Evolutionary conservation across 2,113 vertebrate genomes (phyloP).

Genomic region (Dermatemys mawii): DNA sequence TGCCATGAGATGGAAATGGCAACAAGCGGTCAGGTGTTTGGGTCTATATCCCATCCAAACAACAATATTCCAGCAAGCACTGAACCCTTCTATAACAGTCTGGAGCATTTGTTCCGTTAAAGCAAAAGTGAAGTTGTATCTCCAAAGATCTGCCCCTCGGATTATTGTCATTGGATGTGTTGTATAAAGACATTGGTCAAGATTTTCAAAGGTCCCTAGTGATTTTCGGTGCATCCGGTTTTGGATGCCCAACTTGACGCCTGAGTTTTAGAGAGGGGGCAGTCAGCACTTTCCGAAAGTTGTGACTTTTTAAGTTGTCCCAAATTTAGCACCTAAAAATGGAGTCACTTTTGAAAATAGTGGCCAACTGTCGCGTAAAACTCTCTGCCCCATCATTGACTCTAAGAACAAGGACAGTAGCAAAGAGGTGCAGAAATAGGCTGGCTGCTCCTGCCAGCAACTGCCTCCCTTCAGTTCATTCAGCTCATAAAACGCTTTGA

Average conservation of each 20-base stretch:
- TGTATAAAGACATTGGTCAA: neutral
- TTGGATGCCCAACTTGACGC: accelerated
- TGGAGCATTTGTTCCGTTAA: neutral
- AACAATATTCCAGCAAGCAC: neutral
- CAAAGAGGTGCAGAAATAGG: neutral
- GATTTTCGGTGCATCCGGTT: neutral
- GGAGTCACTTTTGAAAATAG: neutral
- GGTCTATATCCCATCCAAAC: neutral
- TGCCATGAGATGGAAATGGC: neutral
- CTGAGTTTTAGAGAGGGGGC: accelerated
- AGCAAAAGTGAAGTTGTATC: neutral
- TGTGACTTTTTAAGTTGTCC: neutral
- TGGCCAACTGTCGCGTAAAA: neutral
- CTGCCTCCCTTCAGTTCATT: neutral
- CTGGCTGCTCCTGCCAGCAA: neutral
- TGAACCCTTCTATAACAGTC: neutral
- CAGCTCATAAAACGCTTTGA: neutral
- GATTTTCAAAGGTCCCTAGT: neutral
- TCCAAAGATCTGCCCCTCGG: neutral
- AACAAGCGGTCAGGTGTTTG: neutral
- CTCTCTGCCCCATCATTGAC: accelerated
- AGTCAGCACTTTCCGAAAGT: neutral
- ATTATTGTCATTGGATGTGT: neutral
- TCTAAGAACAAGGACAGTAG: accelerated
- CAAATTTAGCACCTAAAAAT: neutral